These are phyloP conservation scores for Mythimna albipuncta DNA, from an alignment of 2,888 invertebrate genomes.

Conservation along the genomic window DNA sequence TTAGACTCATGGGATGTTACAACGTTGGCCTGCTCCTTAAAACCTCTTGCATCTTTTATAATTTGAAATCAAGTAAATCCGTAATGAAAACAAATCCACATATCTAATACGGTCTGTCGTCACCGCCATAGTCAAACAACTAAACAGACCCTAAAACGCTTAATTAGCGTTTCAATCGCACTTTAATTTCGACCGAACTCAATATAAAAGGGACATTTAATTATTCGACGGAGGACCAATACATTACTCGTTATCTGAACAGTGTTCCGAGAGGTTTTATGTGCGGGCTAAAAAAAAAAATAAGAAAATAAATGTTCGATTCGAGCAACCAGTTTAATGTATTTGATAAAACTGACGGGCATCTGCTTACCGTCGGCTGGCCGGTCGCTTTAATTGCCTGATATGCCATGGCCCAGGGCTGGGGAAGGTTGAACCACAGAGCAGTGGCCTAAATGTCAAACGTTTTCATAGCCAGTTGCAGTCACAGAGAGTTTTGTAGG, in stretches of 20 bases:
- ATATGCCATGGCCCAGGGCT: constrained; percentile 74
- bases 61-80: constrained; percentile 17
- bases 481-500: too few relatives aligned
- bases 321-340: constrained; percentile 88
- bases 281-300: constrained; percentile 76
- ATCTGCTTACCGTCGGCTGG: constrained; percentile 85
- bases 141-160: constrained; percentile 70
- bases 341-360: constrained; percentile 90
- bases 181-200: constrained; percentile 73
- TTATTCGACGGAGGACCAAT: constrained; percentile 85
- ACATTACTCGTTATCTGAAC: constrained; percentile 87
- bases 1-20: too few relatives aligned
- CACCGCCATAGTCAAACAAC: constrained; percentile 27
- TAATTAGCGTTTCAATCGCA: constrained; percentile 80
- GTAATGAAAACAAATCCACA: constrained; percentile 25
- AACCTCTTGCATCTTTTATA: neutral
- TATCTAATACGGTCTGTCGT: constrained; percentile 27
- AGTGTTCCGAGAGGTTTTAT: constrained; percentile 80
- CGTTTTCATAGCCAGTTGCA: constrained; percentile 48
- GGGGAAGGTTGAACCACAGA: constrained; percentile 70
- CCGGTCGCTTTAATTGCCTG: constrained; percentile 87
- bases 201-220: constrained; percentile 85
- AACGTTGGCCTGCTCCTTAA: too few relatives aligned
- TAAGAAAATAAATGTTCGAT: constrained; percentile 83
- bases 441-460: constrained; percentile 76